Evolutionary conservation across 2,797 vertebrate genomes (phyloP).

Genomic region (Myotis myotis): DNA sequence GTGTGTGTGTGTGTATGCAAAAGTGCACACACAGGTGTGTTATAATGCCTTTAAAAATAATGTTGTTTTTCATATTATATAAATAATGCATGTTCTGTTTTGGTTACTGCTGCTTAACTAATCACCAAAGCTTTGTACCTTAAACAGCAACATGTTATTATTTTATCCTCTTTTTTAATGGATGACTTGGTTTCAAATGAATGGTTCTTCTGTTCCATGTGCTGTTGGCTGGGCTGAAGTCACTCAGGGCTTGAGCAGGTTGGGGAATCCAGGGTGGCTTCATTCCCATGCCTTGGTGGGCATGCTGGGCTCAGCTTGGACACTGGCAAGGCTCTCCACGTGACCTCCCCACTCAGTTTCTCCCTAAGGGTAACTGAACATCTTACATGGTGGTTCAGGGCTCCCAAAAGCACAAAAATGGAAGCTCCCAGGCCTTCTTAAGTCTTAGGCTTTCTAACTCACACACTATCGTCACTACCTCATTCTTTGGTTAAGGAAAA

Average conservation of each 20-base stretch:
- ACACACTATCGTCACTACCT: not conserved
- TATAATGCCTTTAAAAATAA: slow-evolving; percentile 12
- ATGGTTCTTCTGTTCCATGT: not conserved
- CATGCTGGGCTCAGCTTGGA: not conserved
- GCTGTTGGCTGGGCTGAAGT: not conserved
- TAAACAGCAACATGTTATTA: slow-evolving; percentile 8
- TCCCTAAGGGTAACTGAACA: not conserved
- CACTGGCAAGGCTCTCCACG: not conserved
- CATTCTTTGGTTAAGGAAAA: not conserved
- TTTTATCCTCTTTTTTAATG: not conserved
- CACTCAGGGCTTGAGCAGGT: not conserved
- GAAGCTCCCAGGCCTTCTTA: not conserved
- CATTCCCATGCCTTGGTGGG: not conserved
- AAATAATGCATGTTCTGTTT: not conserved
- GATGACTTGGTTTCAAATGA: not conserved
- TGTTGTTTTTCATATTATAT: not conserved
- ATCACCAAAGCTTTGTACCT: not conserved
- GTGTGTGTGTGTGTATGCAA: not conserved
- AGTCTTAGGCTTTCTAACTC: not conserved
- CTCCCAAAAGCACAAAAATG: not conserved
- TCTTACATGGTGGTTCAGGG: not conserved
- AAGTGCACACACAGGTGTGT: not conserved
- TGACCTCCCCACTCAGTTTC: not conserved
- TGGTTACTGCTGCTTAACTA: not conserved
- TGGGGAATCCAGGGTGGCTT: not conserved